Evolutionary conservation across 2,113 vertebrate species (phyloP).

Genomic region (Poecile atricapillus): DNA sequence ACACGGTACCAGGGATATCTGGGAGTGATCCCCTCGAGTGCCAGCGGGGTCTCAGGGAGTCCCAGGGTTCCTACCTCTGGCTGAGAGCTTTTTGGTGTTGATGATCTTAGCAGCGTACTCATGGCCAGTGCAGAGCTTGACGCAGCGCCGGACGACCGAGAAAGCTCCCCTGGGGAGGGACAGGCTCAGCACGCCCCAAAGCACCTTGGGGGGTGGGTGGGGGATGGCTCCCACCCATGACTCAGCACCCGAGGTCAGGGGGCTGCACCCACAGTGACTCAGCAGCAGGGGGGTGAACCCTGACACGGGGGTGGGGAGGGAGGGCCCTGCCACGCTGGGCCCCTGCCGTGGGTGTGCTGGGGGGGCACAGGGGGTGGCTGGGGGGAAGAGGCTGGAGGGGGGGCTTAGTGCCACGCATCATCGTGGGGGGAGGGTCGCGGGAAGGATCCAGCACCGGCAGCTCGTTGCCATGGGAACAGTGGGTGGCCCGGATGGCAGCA

Average conservation of each 20-base stretch:
- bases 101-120: slow-evolving; percentile 97
- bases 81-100: slow-evolving; percentile 97
- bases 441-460: not conserved
- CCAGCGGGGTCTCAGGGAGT: not conserved
- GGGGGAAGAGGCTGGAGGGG: too few relatives aligned
- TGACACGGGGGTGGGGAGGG: not conserved
- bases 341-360: not conserved
- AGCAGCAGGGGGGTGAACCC: not conserved
- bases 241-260: not conserved
- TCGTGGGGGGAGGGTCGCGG: not conserved
- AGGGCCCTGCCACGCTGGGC: not conserved
- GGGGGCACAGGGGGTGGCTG: too few relatives aligned
- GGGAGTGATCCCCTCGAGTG: not conserved
- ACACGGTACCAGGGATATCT: not conserved
- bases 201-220: not conserved
- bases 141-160: slow-evolving; percentile 93
- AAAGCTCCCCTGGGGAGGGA: slow-evolving; percentile 85
- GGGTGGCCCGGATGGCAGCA: slow-evolving; percentile 12
- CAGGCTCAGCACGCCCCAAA: not conserved
- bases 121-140: slow-evolving; percentile 93
- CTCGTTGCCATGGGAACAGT: slow-evolving; percentile 14
- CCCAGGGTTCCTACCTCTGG: slow-evolving; percentile 81
- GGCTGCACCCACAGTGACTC: not conserved
- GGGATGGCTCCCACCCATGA: not conserved
- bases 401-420: not conserved